A percentile compares a stretch with the other conserved stretches of the same genome.
Evolutionary conservation across 2,888 invertebrate genomes (phyloP).

Genomic region (Chironomus tentans): DNA sequence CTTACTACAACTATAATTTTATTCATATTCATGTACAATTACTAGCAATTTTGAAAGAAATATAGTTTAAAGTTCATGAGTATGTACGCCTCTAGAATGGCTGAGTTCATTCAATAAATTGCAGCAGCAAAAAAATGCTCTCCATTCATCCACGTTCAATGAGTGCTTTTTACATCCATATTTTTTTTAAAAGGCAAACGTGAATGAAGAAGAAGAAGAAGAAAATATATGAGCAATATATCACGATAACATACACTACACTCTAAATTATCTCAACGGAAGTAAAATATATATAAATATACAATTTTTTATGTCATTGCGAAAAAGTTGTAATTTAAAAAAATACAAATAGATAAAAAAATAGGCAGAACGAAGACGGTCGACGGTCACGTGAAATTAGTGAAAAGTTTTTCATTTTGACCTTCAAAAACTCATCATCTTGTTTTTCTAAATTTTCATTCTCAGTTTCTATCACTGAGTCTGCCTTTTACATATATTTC

Average conservation of each 20-base stretch:
- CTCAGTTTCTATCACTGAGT: neutral
- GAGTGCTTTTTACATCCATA: neutral
- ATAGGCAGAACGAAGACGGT: neutral
- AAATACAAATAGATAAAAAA: neutral
- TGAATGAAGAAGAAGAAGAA: neutral
- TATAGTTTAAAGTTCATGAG: too few species aligned
- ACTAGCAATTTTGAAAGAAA: too few species aligned
- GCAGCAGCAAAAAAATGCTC: too few species aligned
- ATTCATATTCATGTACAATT: too few species aligned
- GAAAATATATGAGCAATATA: neutral
- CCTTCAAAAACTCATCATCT: neutral
- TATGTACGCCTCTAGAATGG: too few species aligned
- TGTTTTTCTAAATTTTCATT: neutral
- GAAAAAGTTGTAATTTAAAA: neutral
- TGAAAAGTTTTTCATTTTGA: neutral
- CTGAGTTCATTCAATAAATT: too few species aligned
- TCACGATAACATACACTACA: neutral
- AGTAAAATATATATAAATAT: neutral
- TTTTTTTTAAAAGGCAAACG: neutral
- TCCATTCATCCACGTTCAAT: too few species aligned
- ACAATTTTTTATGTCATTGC: neutral
- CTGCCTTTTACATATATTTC: too few species aligned
- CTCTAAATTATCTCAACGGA: neutral
- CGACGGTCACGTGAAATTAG: neutral
- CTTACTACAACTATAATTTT: too few species aligned